Base-by-base conservation (phyloP, 2,113 vertebrate species). In the Pyxicephalus adspersus region DNA sequence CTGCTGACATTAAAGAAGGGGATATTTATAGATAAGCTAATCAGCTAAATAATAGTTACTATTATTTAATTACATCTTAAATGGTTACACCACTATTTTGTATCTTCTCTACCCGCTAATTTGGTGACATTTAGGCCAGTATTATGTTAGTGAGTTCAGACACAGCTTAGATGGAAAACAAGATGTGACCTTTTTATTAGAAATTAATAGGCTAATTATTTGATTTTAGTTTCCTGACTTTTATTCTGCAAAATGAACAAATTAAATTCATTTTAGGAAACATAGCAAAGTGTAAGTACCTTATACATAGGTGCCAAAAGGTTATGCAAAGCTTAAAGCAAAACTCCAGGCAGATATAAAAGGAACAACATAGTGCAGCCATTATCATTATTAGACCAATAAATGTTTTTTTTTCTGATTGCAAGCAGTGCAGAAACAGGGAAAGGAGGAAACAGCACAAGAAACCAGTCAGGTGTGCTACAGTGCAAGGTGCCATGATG, bases 111-210 rank as follows among this genome's bases (percentile, higher is more conserved):
- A 54, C 5, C 58, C 29, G 55, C 52, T 57, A 54, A 67, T 78
- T 65, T 67, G 64, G 54, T 57, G 76, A 67, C 29, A 66, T 78
- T 67, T 66, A 58, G 64, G 29, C 28, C 29, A 26, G 51, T 25
- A 58, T 17, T 67, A 29, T 64, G 52, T 52, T 29, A 31, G 76
- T 18, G 25, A 19, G 1, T 38, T 60, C 28, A 58, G 26, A 58
- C 52, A 38, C 22, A 28, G 52, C 23, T 38, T 60, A 73, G 20
- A 73, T 57, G 28, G 70, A 31, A 31, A 73, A 29, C 52, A 58
- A 34, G 71, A 16, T 74, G 54, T 73, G 71, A 74, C 71, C 54
- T 74, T 74, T 74, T 74, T 57, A 26, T 73, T 34, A 58, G 54
- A 74, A 55, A 60, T 58, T 17, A 74, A 34, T 58, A 58, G 23